phyloP scores from a whole-genome alignment of 2,113 vertebrate genomes.

The Cryptotis parvus region DNA sequence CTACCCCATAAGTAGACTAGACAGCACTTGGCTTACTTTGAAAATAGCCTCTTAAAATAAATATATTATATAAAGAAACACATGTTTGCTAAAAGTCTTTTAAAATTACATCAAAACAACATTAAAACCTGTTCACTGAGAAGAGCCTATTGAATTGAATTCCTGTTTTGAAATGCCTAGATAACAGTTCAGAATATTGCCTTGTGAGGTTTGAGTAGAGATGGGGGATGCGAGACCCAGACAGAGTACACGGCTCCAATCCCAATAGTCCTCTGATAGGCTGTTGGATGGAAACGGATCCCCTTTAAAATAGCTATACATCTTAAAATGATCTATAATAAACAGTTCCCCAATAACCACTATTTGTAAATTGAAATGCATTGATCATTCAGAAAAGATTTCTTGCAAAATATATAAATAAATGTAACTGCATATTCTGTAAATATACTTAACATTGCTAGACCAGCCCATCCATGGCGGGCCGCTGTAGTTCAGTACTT shows the following conservation, averaged over 20 bases:
- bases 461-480: constrained; percentile 80
- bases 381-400: constrained; percentile 85
- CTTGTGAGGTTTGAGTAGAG: constrained; percentile 83
- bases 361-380: constrained; percentile 85
- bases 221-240: constrained; percentile 82
- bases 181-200: constrained; percentile 88
- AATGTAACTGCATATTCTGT: constrained; percentile 84
- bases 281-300: constrained; percentile 63
- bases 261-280: constrained; percentile 74
- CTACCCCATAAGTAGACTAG: constrained; percentile 78
- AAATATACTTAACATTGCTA: constrained; percentile 79
- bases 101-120: constrained; percentile 89
- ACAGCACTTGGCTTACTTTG: constrained; percentile 78
- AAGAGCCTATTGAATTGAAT: constrained; percentile 80
- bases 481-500: constrained; percentile 77
- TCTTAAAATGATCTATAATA: constrained; percentile 81
- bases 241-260: constrained; percentile 80
- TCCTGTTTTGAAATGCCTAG: constrained; percentile 83
- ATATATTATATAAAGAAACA: constrained; percentile 88
- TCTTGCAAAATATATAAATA: constrained; percentile 87
- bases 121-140: constrained; percentile 87
- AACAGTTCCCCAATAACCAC: constrained; percentile 80
- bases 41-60: constrained; percentile 85
- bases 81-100: constrained; percentile 87
- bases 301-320: constrained; percentile 78